These are phyloP conservation scores for Tanaodytes sp. DNA, from an alignment of 2,888 invertebrate species.

Conservation along the genomic window DNA sequence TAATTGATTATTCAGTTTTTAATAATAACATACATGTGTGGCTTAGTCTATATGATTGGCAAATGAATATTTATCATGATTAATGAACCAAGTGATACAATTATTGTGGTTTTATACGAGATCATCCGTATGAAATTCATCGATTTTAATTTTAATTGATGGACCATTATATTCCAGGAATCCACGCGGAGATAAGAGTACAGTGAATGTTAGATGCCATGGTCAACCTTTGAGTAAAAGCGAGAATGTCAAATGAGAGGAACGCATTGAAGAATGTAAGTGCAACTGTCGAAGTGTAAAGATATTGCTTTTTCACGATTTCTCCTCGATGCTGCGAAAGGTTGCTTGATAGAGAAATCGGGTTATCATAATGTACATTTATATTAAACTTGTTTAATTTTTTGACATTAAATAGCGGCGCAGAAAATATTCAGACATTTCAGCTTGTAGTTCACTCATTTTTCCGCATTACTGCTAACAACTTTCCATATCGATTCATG, in stretches of 20 bases:
- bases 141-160: no score
- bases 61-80: not conserved
- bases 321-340: slow-evolving; percentile 43
- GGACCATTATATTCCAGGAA: slow-evolving; percentile 42
- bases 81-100: not conserved
- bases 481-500: no score
- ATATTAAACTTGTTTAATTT: slow-evolving; percentile 34
- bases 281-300: slow-evolving; percentile 49
- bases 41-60: no score
- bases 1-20: no score
- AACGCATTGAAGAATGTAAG: slow-evolving; percentile 49
- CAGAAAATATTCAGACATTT: no score
- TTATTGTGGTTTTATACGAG: no score
- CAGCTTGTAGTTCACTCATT: slow-evolving; percentile 8
- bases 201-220: slow-evolving; percentile 50
- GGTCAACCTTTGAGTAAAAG: slow-evolving; percentile 50
- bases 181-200: slow-evolving; percentile 38
- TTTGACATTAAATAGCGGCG: no score
- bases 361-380: slow-evolving; percentile 29
- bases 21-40: no score
- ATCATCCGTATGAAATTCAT: no score
- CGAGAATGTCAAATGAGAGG: slow-evolving; percentile 53
- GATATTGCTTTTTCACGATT: slow-evolving; percentile 48
- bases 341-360: slow-evolving; percentile 48
- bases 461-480: slow-evolving; percentile 21